Base-by-base conservation (phyloP, 2,888 invertebrate species). In the Papilio protenor region DNA sequence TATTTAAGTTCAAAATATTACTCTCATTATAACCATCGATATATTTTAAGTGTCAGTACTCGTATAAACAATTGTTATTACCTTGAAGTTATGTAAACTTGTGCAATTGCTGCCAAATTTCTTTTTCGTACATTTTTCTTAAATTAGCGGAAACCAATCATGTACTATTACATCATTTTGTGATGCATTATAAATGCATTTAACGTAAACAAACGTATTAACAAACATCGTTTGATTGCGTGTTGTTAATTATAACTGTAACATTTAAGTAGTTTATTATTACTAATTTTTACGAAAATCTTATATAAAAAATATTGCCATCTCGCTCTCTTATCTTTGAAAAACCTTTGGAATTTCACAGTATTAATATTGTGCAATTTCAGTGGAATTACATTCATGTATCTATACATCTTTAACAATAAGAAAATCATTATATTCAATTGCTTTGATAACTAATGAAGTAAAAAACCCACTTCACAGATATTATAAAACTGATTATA, bases 81-180 rank as follows among this genome's bases (percentile, higher is more conserved):
- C 66, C 66, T 66, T 66, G 66, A 45, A 66, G 11, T 52, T 40
- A 64, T 40, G 40, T n/a, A 45, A 66, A n/a, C 4, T 66, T 45
- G 12, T 45, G 45, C 66, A 66, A 45, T 66, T 40, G 40, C n/a
- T 66, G n/a, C 45, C 45, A 66, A 66, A 45, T 11, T 45, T 47
- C 33, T 33, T 33, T 16, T 18, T 23, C 45, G 59, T 59, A 6
- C 1, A 21, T 47, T 49, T 61, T 57, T 40, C 40, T 66, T 21
- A n/a, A 66, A 52, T 57, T 33, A 49, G 45, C 55, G 23, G 52
- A 27, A 73, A 77, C 27, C 47, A 73, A 55, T 47, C 45, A 70
- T 21, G 76, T 77, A n/a, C 77, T 40, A 77, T 72, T 77, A 18
- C 27, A 47, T 59, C 59, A 75, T 47, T 57, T n/a, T 49, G 40